Evolutionary conservation across 2,113 vertebrate species (phyloP).

Genomic region (Cisticola juncidis): DNA sequence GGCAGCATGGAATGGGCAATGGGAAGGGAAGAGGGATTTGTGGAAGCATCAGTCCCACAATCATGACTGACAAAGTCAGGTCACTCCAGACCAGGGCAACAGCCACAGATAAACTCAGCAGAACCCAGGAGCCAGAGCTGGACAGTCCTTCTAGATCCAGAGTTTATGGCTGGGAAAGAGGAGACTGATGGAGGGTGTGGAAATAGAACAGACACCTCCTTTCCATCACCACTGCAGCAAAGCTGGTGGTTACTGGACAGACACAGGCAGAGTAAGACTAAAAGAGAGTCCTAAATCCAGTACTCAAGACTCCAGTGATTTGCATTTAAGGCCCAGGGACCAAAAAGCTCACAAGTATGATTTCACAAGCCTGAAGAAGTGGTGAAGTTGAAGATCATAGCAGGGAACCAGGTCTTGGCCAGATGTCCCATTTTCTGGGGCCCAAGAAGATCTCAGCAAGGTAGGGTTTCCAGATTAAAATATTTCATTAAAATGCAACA

Average conservation of each 20-base stretch:
- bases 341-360: neutral
- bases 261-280: neutral
- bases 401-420: neutral
- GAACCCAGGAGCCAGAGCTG: neutral
- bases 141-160: neutral
- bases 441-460: neutral
- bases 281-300: neutral
- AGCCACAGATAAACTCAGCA: neutral
- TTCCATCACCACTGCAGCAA: neutral
- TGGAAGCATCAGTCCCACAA: neutral
- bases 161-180: neutral
- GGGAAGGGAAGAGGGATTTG: neutral
- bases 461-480: neutral
- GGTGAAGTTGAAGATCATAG: neutral
- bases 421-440: neutral
- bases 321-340: neutral
- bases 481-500: neutral
- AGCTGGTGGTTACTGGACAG: neutral
- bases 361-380: neutral
- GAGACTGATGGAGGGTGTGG: neutral
- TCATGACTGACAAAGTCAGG: accelerated
- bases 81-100: neutral
- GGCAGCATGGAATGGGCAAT: neutral
- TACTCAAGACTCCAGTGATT: neutral
- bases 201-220: neutral